Evolutionary conservation across 2,797 vertebrate species (phyloP), one percentile per base, ranked within the genome.

Genomic region (Setipinna tenuifilis): DNA sequence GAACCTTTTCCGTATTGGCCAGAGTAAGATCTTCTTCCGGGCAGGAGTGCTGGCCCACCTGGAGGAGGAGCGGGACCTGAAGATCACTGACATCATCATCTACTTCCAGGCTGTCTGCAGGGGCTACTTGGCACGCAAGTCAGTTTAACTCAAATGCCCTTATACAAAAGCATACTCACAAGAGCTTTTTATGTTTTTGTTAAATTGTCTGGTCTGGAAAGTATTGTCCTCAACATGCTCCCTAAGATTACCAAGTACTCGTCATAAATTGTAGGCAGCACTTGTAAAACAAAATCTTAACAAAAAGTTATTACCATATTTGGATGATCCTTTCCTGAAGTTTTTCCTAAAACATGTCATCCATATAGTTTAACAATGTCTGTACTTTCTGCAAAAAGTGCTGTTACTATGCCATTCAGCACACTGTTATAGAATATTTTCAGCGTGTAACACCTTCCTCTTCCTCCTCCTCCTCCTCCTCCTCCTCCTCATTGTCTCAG

Each of bases 21-120:
- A 99, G 93, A 99, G 98, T 93, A 99, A 99, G 94, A 99, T 99
- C 92, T 99, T 99, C 93, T 99, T 99, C 94, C 96, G 98, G 90
- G 97, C 98, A 3, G 98, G 98, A 17, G 98, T 99, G 81, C 89
- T 99, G 94, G 98, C 98, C 28, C 98, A 99, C 87, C 93, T 99
- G 90, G 98, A 99, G 85, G 98, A 99, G 86, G 98, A 99, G 89
- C 90, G 98, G 62, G 98, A 99, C 89, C 96, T 99, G 90, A 99
- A 99, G 94, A 99, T 99, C 90, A 99, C 98, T 0, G 98, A 99
- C 90, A 97, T 99, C 85, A 99, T 99, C 90, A 98, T 99, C 93
- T 98, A 98, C 95, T 99, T 99, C 94, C 98, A 99, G 93, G 97
- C 98, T 0, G 97, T 98, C 85, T 99, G 98, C 90, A 95, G 98